Evolutionary conservation across 1,140 invertebrate genomes (phyloP).

Genomic region (Brachionus plicatilis): DNA sequence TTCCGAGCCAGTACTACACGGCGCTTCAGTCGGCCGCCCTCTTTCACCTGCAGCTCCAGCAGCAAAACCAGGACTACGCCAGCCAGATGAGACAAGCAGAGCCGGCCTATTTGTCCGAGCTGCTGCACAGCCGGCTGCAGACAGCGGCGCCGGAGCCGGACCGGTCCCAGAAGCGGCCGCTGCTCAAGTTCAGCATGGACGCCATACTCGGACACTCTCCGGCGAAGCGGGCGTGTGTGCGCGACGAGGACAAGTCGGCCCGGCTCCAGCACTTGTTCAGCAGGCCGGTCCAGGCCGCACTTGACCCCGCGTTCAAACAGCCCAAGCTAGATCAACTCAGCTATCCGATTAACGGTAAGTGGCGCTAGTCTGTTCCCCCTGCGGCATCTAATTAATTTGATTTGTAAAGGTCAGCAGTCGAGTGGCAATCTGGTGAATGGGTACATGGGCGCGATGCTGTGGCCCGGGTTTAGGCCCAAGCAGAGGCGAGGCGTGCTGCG

Average conservation of each 20-base stretch:
- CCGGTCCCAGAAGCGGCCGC: neutral
- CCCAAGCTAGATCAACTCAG: neutral
- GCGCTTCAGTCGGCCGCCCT: neutral
- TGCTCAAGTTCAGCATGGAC: slow-evolving; percentile 27
- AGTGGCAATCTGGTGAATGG: neutral
- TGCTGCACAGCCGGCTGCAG: neutral
- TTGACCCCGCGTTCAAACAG: slow-evolving; percentile 9
- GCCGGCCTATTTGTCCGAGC: neutral
- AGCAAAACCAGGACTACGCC: neutral
- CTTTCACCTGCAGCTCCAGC: slow-evolving; percentile 10
- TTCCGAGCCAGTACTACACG: neutral
- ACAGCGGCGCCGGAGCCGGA: neutral
- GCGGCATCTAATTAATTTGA: neutral
- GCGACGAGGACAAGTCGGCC: neutral
- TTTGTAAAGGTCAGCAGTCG: neutral
- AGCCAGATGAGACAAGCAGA: neutral
- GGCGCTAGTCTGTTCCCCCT: neutral
- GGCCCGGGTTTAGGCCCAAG: slow-evolving; percentile 52
- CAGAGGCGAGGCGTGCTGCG: slow-evolving; percentile 84
- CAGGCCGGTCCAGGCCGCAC: neutral
- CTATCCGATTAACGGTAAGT: slow-evolving; percentile 7
- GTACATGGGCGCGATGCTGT: slow-evolving; percentile 8
- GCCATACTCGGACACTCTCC: neutral
- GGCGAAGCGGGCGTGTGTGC: neutral
- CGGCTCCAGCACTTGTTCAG: neutral